Percentiles rank a stretch among this genome's conserved stretches.
These are phyloP conservation scores for Actinia equina DNA, from an alignment of 64 coral and sea anemone genomes.

Conservation along the genomic window DNA sequence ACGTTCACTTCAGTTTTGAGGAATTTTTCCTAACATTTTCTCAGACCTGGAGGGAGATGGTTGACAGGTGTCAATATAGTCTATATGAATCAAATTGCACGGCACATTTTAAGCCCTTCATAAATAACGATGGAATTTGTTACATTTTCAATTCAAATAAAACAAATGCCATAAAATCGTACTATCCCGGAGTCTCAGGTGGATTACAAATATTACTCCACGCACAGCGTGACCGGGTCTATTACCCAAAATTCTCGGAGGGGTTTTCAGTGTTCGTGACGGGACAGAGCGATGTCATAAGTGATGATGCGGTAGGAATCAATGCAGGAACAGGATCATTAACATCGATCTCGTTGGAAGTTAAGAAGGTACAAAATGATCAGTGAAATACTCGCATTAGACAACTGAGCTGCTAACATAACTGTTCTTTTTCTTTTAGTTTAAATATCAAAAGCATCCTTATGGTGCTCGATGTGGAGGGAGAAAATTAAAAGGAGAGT, in stretches of 20 bases:
- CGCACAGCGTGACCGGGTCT: slow-evolving; percentile 18
- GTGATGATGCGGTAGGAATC: slow-evolving; percentile 24
- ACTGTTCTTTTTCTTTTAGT: not conserved
- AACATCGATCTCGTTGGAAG: slow-evolving; percentile 25
- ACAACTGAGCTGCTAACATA: too few species aligned
- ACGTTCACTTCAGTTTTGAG: not conserved
- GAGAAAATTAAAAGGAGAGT: too few species aligned
- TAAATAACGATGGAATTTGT: not conserved
- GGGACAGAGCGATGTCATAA: slow-evolving; percentile 37
- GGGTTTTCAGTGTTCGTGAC: slow-evolving; percentile 57
- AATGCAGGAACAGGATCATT: slow-evolving; percentile 34
- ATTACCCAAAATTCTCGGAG: slow-evolving; percentile 29
- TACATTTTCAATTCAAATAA: not conserved
- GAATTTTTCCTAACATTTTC: not conserved
- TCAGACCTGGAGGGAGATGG: not conserved
- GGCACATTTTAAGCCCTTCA: not conserved
- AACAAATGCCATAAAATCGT: not conserved
- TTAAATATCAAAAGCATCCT: too few species aligned
- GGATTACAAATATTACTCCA: slow-evolving; percentile 49
- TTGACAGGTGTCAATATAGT: not conserved
- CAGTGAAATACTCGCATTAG: too few species aligned
- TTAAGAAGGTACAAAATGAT: slow-evolving; percentile 39
- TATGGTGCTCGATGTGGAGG: too few species aligned
- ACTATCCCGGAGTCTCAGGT: slow-evolving; percentile 1
- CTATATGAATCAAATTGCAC: not conserved